Conservation (phyloP, 2,888 invertebrate genomes). For the Coleophora flavipennella region DNA sequence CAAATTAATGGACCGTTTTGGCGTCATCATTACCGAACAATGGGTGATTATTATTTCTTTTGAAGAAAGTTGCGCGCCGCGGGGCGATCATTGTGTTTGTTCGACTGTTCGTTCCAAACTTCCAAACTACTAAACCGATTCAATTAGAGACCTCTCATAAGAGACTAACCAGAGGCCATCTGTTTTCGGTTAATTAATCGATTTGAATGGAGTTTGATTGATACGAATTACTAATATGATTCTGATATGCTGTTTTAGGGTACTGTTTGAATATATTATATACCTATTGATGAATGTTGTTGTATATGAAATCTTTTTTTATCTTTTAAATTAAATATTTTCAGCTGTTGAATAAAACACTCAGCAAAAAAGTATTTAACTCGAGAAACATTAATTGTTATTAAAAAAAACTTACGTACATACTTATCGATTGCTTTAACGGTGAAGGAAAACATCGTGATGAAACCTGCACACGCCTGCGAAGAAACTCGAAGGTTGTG, state of each 20-base stretch:
- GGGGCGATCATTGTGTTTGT: constrained; percentile 60
- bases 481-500: too few species aligned
- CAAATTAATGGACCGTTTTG: constrained; percentile 51
- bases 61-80: constrained; percentile 55
- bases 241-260: constrained; percentile 15
- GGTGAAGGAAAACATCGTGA: too few species aligned
- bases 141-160: constrained; percentile 60
- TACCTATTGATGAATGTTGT: too few species aligned
- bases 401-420: too few species aligned
- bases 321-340: too few species aligned
- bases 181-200: constrained; percentile 64
- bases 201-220: constrained; percentile 34
- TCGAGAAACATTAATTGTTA: too few species aligned
- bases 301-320: too few species aligned
- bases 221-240: constrained; percentile 29
- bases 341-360: too few species aligned
- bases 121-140: constrained; percentile 40
- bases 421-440: too few species aligned
- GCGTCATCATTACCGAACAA: constrained; percentile 48
- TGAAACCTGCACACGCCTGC: too few species aligned
- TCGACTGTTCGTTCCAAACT: constrained; percentile 30
- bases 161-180: constrained; percentile 64
- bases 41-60: constrained; percentile 58
- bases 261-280: too few species aligned
- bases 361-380: too few species aligned